Evolutionary conservation across 1,140 invertebrate genomes (phyloP).

Genomic region (Drosophila sechellia): DNA sequence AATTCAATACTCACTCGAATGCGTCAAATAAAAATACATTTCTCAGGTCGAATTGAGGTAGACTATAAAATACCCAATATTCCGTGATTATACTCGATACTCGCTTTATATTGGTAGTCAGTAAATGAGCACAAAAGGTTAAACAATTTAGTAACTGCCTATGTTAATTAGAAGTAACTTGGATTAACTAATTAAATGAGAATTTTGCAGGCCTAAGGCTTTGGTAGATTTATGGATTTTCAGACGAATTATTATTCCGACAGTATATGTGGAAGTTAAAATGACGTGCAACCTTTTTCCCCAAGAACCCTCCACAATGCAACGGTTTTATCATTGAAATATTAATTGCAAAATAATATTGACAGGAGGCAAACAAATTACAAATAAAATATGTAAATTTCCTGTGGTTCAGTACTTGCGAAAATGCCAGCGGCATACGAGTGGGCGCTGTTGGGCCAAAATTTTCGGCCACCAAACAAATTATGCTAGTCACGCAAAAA

Average conservation of each 20-base stretch:
- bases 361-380: slow-evolving; percentile 64
- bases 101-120: too few species aligned
- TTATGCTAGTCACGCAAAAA: slow-evolving; percentile 46
- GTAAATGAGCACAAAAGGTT: too few species aligned
- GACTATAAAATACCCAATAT: slow-evolving; percentile 8
- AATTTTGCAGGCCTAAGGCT: too few species aligned
- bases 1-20: slow-evolving; percentile 19
- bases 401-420: slow-evolving; percentile 14
- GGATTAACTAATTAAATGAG: too few species aligned
- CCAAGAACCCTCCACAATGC: slow-evolving; percentile 1
- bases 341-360: slow-evolving; percentile 81
- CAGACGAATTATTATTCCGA: not conserved
- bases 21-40: slow-evolving; percentile 10
- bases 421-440: slow-evolving; percentile 16
- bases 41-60: not conserved
- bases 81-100: not conserved
- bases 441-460: slow-evolving; percentile 11
- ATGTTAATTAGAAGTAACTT: too few species aligned
- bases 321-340: slow-evolving; percentile 51
- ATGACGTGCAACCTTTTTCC: not conserved
- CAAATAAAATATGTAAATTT: slow-evolving; percentile 65
- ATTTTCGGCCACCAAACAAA: slow-evolving; percentile 27
- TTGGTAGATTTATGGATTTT: not conserved
- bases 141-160: too few species aligned
- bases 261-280: not conserved